Evolutionary conservation across 2,797 vertebrate species (phyloP), one percentile per base, ranked within the genome.

Genomic region (Syndactyla subalaris): DNA sequence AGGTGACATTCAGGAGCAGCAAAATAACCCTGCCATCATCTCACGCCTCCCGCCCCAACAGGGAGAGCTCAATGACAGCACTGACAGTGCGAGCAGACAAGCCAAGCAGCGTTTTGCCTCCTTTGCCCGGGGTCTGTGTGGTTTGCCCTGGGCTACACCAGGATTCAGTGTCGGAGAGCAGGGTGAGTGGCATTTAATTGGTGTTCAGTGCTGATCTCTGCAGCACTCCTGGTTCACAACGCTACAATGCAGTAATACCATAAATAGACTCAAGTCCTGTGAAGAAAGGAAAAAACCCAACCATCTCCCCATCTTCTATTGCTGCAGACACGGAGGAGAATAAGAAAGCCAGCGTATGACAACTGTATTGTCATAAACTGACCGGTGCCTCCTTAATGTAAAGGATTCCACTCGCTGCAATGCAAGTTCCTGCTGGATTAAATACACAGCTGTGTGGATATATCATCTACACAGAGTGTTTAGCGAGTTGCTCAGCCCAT

Each of bases 231-330:
- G 55, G 49, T 54, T 92, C 81, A 49, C 61, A 77, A 58, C 4
- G n/a, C 61, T 92, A 32, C 51, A 89, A 92, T 93, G 88, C 82
- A 94, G 91, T 51, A 83, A 57, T 68, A 85, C 85, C 91, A 93
- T 85, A 96, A 95, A 93, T 74, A 96, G 95, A 89, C 79, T 77
- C 45, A 95, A 89, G 89, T 96, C 87, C 72, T 55, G 34, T 14
- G 49, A 96, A 94, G 75, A 82, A 92, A 79, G 29, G n/a, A 29
- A 36, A 29, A 41, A 51, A 17, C 0, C 6, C 27, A 72, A 15
- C 24, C 8, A 24, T 32, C 61, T 91, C 59, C 49, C 34, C 59
- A 22, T 78, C 58, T 80, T 75, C 73, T 38, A 7, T 39, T 26
- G 7, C 57, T 57, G 52, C 62, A 87, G 79, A 77, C 78, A 78